These are phyloP conservation scores for Nomada hirtipes DNA, from an alignment of 2,888 invertebrate species.

Conservation along the genomic window DNA sequence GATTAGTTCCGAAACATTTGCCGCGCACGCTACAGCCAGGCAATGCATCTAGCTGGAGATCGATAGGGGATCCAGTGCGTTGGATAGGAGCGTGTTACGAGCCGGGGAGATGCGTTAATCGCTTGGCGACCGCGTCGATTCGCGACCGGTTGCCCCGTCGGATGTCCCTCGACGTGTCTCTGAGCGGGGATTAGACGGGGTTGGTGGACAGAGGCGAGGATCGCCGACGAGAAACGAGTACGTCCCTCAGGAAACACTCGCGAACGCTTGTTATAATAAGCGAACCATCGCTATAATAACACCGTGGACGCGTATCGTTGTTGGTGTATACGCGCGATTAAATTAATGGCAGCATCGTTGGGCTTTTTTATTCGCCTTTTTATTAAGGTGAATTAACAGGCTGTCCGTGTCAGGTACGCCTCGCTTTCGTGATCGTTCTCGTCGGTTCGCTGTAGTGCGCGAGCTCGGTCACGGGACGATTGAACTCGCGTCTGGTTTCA, in stretches of 20 bases:
- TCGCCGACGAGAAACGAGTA: neutral
- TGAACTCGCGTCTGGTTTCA: slow-evolving; percentile 5
- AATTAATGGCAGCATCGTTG: slow-evolving; percentile 5
- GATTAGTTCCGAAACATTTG: slow-evolving; percentile 82
- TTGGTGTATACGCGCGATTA: slow-evolving; percentile 2
- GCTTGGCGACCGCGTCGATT: slow-evolving; percentile 4
- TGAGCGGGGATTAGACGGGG: slow-evolving; percentile 19
- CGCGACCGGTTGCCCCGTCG: slow-evolving; percentile 21
- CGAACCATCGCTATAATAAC: neutral
- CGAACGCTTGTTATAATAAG: neutral
- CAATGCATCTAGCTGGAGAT: slow-evolving; percentile 73
- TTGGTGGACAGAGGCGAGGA: slow-evolving; percentile 1
- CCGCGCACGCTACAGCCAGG: slow-evolving; percentile 71
- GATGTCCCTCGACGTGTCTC: slow-evolving; percentile 14
- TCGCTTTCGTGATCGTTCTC: slow-evolving; percentile 13
- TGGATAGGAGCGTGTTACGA: neutral
- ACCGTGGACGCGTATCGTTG: neutral
- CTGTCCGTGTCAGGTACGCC: neutral
- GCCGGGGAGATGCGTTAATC: slow-evolving; percentile 17
- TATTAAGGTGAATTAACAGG: neutral
- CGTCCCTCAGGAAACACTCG: neutral
- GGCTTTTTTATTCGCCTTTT: neutral
- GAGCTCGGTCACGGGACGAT: neutral
- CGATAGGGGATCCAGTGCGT: slow-evolving; percentile 56
- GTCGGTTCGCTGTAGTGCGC: neutral